Evolutionary conservation across 1,140 invertebrate genomes (phyloP).

Genomic region (Drosophila littoralis): DNA sequence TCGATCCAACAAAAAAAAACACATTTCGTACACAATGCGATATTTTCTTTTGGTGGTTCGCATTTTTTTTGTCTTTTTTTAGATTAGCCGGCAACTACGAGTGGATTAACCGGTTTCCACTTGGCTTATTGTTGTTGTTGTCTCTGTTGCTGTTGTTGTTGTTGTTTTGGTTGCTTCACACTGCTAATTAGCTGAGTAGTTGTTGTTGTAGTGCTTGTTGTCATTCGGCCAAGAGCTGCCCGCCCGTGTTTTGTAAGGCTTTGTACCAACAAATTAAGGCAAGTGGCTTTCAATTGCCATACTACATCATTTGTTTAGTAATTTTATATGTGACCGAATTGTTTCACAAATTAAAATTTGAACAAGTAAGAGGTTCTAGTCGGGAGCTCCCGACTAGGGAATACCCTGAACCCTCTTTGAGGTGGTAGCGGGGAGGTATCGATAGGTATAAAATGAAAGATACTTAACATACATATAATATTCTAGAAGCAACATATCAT

Average conservation of each 20-base stretch:
- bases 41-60: constrained; percentile 16
- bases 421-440: too few relatives aligned
- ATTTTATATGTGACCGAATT: too few relatives aligned
- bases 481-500: too few relatives aligned
- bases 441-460: too few relatives aligned
- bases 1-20: constrained; percentile 27
- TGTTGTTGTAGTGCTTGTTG: not conserved
- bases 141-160: constrained; percentile 11
- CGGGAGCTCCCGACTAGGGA: too few relatives aligned
- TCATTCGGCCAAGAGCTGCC: not conserved
- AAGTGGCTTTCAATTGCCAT: constrained; percentile 40
- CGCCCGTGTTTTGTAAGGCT: constrained; percentile 39
- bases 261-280: constrained; percentile 41
- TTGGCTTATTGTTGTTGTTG: constrained; percentile 6
- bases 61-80: constrained; percentile 2
- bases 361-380: too few relatives aligned
- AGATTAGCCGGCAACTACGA: constrained; percentile 40
- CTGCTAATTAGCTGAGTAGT: constrained; percentile 49
- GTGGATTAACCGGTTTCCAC: constrained; percentile 49
- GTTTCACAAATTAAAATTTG: too few relatives aligned
- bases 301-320: constrained; percentile 32
- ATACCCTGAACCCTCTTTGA: too few relatives aligned
- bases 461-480: too few relatives aligned
- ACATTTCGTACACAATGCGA: constrained; percentile 39
- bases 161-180: constrained; percentile 22